These are phyloP conservation scores for Pachypsylla venusta DNA, from an alignment of 1,140 invertebrate genomes.

Conservation along the genomic window DNA sequence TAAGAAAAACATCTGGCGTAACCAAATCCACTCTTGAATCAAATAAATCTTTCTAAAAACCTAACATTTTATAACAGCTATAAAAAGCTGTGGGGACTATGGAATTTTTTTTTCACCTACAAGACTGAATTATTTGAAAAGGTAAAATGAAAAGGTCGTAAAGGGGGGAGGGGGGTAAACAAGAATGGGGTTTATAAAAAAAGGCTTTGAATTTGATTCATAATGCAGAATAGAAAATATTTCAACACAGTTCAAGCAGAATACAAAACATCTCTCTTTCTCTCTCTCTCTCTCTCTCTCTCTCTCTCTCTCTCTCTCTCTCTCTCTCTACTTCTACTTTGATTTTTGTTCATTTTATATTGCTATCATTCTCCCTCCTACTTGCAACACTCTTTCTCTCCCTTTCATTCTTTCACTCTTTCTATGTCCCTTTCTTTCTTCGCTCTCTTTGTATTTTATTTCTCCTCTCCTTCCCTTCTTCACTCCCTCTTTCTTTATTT, in stretches of 20 bases:
- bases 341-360: neutral
- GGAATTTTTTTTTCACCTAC: neutral
- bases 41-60: no score
- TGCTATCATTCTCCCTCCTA: neutral
- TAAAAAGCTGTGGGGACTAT: no score
- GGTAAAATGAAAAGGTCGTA: no score
- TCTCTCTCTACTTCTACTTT: no score
- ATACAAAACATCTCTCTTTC: neutral
- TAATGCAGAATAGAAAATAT: neutral
- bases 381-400: neutral
- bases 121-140: neutral
- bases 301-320: neutral
- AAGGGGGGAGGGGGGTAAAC: no score
- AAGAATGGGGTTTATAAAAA: no score
- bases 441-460: neutral
- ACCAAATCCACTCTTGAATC: no score
- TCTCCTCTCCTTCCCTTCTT: neutral
- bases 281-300: neutral
- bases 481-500: neutral
- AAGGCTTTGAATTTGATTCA: no score
- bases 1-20: no score
- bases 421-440: neutral
- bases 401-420: neutral
- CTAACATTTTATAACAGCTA: no score
- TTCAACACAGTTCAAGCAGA: neutral